Evolutionary conservation across 2,888 invertebrate species (phyloP), one percentile per base, ranked within the genome.

Genomic region (Spodoptera picta): DNA sequence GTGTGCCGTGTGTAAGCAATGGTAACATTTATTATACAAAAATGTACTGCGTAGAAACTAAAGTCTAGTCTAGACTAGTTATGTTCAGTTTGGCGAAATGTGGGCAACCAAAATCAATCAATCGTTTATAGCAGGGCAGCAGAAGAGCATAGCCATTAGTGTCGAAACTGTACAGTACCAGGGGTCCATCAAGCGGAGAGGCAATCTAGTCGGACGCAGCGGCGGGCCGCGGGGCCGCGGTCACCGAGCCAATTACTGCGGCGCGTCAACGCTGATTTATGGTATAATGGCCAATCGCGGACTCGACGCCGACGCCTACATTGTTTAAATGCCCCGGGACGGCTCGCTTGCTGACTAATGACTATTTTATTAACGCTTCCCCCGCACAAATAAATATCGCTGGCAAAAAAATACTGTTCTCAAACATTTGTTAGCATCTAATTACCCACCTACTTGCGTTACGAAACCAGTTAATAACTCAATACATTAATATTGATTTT

Each of bases 261-360:
- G 78, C 84, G 87, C 90, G 92, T 92, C 93, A 91, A 86, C 90
- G 83, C 83, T 92, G 93, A 94, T 94, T 93, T 93, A 93, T 91
- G 90, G 89, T 87, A 87, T 92, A 92, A 92, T 91, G 87, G 86
- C 84, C 83, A 83, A 80, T 80, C 84, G 82, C 84, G 84, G 75
- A 76, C 77, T 61, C 75, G 70, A 87, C 88, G 90, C 91, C 91
- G 73, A 87, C 89, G 90, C 91, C 90, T 90, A 92, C 92, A 91
- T 90, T 92, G 90, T 92, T 90, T 88, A 86, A 91, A 91, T 88
- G 87, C 83, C 84, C 85, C 80, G 83, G 75, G 69, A 73, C 75
- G 57, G 66, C 54, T 69, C 65, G 61, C 60, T 60, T 58, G 67
- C 59, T 71, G 80, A 79, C 68, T 80, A 80, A 80, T 69, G 65